Evolutionary conservation across 2,888 invertebrate genomes (phyloP).

Genomic region (Thereva nobilitata): DNA sequence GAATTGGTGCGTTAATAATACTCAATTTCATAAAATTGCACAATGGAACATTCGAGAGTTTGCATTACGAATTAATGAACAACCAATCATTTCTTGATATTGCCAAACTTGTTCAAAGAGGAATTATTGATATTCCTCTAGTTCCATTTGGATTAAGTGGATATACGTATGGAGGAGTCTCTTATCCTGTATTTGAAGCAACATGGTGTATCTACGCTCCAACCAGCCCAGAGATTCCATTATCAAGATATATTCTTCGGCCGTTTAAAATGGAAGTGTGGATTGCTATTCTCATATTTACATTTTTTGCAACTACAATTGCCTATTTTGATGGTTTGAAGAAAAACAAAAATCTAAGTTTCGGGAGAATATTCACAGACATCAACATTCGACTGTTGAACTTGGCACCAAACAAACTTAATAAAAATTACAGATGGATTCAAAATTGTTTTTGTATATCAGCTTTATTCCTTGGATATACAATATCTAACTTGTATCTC

Average conservation of each 20-base stretch:
- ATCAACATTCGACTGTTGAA: slow-evolving; percentile 28
- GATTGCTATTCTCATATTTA: slow-evolving; percentile 11
- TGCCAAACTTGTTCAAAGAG: not conserved
- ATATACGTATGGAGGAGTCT: slow-evolving; percentile 4
- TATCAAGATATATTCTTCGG: slow-evolving; percentile 14
- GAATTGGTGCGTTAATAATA: slow-evolving; percentile 19
- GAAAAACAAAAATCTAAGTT: slow-evolving; percentile 8
- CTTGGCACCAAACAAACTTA: slow-evolving; percentile 17
- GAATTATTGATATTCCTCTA: slow-evolving; percentile 18
- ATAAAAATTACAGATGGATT: slow-evolving; percentile 3
- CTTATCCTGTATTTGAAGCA: slow-evolving; percentile 9
- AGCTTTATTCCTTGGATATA: slow-evolving; percentile 44
- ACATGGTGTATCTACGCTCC: slow-evolving; percentile 10
- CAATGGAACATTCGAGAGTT: slow-evolving; percentile 28
- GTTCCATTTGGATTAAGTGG: slow-evolving; percentile 29
- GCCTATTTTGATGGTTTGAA: not conserved
- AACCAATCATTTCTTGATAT: slow-evolving; percentile 12
- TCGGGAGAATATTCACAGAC: slow-evolving; percentile 18
- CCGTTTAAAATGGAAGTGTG: slow-evolving; percentile 26
- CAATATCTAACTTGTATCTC: slow-evolving; percentile 48
- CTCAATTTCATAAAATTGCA: slow-evolving; percentile 5
- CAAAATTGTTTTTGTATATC: not conserved
- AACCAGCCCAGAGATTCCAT: not conserved
- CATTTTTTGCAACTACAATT: slow-evolving; percentile 12
- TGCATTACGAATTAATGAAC: slow-evolving; percentile 6